Base-by-base conservation (phyloP, 2,113 vertebrate species). In the Fulmarus glacialis region DNA sequence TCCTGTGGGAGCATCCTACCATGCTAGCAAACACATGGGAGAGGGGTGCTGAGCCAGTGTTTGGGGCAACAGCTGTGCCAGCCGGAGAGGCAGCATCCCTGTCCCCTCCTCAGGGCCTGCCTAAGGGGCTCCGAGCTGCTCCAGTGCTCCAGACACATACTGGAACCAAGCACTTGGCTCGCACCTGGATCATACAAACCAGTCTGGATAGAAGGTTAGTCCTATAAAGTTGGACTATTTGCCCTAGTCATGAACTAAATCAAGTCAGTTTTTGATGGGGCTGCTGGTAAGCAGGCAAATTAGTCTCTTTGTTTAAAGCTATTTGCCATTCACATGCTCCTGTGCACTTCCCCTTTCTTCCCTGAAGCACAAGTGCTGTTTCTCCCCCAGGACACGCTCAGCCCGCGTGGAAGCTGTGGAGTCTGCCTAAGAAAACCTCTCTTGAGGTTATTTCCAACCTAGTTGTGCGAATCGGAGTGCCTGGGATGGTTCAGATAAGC, bases 401-500 rank as follows among this genome's bases (percentile, higher is more conserved):
- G 26, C 55, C 27, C 0, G 0, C 73, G 17, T 36, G 42, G 73
- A 75, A 36, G 80, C 77, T 79, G 40, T 68, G 60, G 62, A 83
- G 55, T 50, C 45, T 74, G 56, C 26, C 56, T 50, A 67, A 85
- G 68, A 75, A 91, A 87, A 63, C 23, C 43, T 74, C 89, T 94
- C 82, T 47, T 24, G 87, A 73, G 78, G 13, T 91, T 91, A 48
- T 93, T 94, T 90, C 59, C 70, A 91, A 62, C 74, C 48, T 66
- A 70, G 70, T 60, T 82, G 81, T 81, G 40, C 0, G 0, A 91
- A 89, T 85, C 60, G 60, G 43, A 75, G 58, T 82, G 89, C 66
- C 78, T 77, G 53, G 74, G 71, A 93, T 62, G 55, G 84, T 78
- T 97, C 84, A 77, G 62, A 90, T 91, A 95, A 88, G 89, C 84